These are phyloP conservation scores for Sebastes diploproa DNA, from an alignment of 2,797 vertebrate species.

Conservation along the genomic window DNA sequence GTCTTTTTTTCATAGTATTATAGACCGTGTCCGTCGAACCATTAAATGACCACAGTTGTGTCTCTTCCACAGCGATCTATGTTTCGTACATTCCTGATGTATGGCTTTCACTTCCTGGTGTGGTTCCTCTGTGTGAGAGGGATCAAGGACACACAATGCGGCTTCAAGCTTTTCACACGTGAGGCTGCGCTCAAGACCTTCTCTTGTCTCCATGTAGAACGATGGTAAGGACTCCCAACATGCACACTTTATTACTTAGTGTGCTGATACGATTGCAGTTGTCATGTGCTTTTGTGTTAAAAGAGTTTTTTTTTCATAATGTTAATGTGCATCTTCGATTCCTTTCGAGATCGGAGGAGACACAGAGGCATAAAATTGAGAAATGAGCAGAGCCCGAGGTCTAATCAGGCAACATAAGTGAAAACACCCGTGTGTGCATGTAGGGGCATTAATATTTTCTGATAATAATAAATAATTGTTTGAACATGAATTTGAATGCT, in stretches of 20 bases:
- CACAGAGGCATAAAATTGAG: background rate
- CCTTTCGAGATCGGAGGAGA: background rate
- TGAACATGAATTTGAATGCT: background rate
- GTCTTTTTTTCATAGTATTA: background rate
- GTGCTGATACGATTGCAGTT: background rate
- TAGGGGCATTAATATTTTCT: background rate
- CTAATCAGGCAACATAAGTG: background rate
- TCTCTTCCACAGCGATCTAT: constrained; percentile 85
- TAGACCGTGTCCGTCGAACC: background rate
- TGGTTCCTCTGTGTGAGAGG: constrained; percentile 97
- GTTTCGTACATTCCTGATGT: constrained; percentile 95
- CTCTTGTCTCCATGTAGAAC: constrained; percentile 91
- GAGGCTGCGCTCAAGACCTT: constrained; percentile 92
- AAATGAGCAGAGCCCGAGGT: background rate
- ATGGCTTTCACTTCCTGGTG: constrained; percentile 97
- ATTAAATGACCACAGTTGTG: background rate
- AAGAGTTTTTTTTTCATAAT: background rate
- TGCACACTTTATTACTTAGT: background rate
- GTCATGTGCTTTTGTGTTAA: background rate
- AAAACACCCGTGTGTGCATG: background rate
- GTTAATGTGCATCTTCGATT: background rate
- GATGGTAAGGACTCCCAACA: constrained; percentile 83
- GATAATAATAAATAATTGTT: background rate
- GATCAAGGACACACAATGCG: constrained; percentile 94
- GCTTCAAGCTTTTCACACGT: constrained; percentile 96